Evolutionary conservation across 2,888 invertebrate species (phyloP).

Genomic region (Microctonus brassicae): DNA sequence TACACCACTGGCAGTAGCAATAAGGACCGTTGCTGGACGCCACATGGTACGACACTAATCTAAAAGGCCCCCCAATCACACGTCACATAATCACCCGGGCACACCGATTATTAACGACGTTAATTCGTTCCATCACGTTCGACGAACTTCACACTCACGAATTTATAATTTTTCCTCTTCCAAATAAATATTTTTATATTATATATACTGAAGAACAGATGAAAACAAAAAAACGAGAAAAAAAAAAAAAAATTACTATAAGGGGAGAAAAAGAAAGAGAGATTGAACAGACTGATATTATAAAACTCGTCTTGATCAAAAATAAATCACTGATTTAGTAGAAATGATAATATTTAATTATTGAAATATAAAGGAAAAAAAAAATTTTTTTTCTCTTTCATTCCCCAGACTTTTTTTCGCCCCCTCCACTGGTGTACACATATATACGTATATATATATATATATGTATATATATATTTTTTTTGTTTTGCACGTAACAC

Average conservation of each 20-base stretch:
- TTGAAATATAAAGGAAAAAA: not conserved
- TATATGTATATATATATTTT: not conserved
- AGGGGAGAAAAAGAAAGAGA: not conserved
- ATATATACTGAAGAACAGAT: not conserved
- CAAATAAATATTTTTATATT: not conserved
- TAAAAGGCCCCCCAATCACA: conserved; percentile 46
- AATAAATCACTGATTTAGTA: not conserved
- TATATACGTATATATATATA: too few relatives aligned
- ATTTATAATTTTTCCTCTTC: not conserved
- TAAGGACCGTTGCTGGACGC: conserved; percentile 55
- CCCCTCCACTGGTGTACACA: too few relatives aligned
- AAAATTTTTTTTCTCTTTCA: not conserved
- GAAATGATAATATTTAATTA: not conserved
- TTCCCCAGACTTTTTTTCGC: not conserved
- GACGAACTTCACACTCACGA: conserved; percentile 42
- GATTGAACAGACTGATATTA: not conserved
- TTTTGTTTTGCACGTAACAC: conserved; percentile 12
- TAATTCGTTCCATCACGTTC: conserved; percentile 47
- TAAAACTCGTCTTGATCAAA: not conserved
- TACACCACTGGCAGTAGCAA: conserved; percentile 39
- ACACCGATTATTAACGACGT: conserved; percentile 45
- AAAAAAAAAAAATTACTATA: too few relatives aligned
- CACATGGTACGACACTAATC: conserved; percentile 62
- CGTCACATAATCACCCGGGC: conserved; percentile 58
- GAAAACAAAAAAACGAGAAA: too few relatives aligned